A percentile compares a stretch with the other conserved stretches of the same genome.
phyloP scores from a whole-genome alignment of 2,113 vertebrate species.

The Spheniscus mendiculus region DNA sequence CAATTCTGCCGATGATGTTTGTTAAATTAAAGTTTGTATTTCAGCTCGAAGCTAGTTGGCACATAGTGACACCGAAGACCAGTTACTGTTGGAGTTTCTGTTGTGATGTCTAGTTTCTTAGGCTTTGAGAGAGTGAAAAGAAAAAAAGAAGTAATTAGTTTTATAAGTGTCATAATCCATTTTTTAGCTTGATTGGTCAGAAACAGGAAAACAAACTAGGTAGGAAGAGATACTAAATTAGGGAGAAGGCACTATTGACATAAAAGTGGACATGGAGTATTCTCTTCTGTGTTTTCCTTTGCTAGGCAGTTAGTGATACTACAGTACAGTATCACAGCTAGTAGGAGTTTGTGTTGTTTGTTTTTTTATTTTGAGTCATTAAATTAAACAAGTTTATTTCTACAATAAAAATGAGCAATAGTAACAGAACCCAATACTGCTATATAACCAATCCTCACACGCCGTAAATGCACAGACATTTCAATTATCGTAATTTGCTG shows the following conservation, averaged over 20 bases:
- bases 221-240: not conserved
- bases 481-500: not conserved
- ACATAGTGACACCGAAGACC: conserved; percentile 20
- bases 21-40: conserved; percentile 4
- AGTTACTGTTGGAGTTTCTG: conserved; percentile 15
- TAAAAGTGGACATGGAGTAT: not conserved
- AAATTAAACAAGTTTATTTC: not conserved
- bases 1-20: not conserved
- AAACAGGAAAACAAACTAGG: conserved; percentile 18
- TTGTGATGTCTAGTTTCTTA: conserved; percentile 21
- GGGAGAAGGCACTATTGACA: not conserved
- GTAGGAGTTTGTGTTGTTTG: not conserved
- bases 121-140: not conserved
- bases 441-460: not conserved
- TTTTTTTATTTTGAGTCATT: not conserved
- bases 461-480: not conserved
- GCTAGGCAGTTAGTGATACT: not conserved
- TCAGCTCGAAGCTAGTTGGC: not conserved
- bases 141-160: conserved; percentile 34
- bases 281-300: not conserved
- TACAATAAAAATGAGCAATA: not conserved
- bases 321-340: not conserved
- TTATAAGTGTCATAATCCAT: not conserved
- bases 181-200: conserved; percentile 3
- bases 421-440: not conserved